phyloP scores from a whole-genome alignment of 2,888 invertebrate species.

The Parelbella ahira region DNA sequence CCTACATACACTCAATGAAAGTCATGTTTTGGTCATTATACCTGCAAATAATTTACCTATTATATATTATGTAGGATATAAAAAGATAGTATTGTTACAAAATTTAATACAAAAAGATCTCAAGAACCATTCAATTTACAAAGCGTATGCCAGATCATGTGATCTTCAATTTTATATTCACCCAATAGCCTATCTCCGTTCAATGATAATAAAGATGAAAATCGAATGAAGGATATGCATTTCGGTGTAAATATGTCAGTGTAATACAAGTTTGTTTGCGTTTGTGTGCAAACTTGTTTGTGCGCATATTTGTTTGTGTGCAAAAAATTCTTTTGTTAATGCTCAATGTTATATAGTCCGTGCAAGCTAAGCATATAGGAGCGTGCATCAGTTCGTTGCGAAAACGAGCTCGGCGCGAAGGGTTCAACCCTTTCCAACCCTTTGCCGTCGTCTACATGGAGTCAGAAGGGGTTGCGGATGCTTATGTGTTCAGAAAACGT shows the following conservation, averaged over 20 bases:
- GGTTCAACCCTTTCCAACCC: conserved; percentile 57
- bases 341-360: conserved; percentile 32
- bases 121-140: conserved; percentile 5
- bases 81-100: too few species aligned
- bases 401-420: conserved; percentile 56
- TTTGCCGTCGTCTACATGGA: conserved; percentile 5
- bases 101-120: too few species aligned
- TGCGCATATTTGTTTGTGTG: conserved; percentile 33
- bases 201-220: too few species aligned
- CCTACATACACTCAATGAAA: too few species aligned
- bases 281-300: conserved; percentile 15
- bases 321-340: conserved; percentile 33
- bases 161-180: background rate
- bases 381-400: conserved; percentile 55
- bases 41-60: too few species aligned
- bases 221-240: conserved; percentile 11
- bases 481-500: conserved; percentile 8
- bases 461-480: conserved; percentile 16
- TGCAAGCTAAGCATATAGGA: conserved; percentile 39
- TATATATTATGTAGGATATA: too few species aligned
- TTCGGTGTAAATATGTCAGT: conserved; percentile 4
- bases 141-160: conserved; percentile 3
- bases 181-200: too few species aligned
- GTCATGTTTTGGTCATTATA: too few species aligned
- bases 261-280: conserved; percentile 15